Evolutionary conservation across 2,113 vertebrate genomes (phyloP), one percentile per base, ranked within the genome.

Genomic region (Andinoacara biseriatus): DNA sequence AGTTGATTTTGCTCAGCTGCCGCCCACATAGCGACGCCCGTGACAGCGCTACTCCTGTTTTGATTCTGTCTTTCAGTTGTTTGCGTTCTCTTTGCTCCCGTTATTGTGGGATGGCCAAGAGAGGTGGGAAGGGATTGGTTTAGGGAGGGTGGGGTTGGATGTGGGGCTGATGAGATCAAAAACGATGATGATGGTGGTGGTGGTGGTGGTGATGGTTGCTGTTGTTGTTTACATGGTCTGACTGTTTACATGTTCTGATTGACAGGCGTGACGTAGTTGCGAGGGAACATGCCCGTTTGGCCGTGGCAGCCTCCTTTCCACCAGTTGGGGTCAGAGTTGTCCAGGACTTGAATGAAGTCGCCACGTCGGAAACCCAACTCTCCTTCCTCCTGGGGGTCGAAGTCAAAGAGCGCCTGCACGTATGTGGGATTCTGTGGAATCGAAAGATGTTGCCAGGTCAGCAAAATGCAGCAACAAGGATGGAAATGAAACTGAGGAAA

Each of bases 301-400:
- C 97, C 96, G 1, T 99, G 98, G 95, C 98, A 99, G 52, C 97
- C 97, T 86, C 98, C 98, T 90, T 99, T 99, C 98, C 98, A 99
- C 98, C 98, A 99, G 95, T 99, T 99, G 95, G 98, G 98, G 93
- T 99, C 98, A 49, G 98, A 99, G 96, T 99, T 99, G 96, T 99
- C 98, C 94, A 99, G 97, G 92, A 99, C 98, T 87, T 99, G 98
- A 95, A 99, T 99, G 95, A 98, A 98, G 93, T 99, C 98, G 86
- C 98, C 98, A 0, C 98, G 97, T 58, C 98, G 96, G 94, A 99
- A 99, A 69, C 98, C 98, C 88, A 99, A 96, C 95, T 99, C 98
- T 1, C 98, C 98, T 72, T 99, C 98, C 93, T 99, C 98, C 89
- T 99, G 98, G 31, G 98, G 98, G 92, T 99, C 98, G 31, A 99